These are phyloP conservation scores for Sipha flava DNA, from an alignment of 1,140 invertebrate genomes.

Conservation along the genomic window DNA sequence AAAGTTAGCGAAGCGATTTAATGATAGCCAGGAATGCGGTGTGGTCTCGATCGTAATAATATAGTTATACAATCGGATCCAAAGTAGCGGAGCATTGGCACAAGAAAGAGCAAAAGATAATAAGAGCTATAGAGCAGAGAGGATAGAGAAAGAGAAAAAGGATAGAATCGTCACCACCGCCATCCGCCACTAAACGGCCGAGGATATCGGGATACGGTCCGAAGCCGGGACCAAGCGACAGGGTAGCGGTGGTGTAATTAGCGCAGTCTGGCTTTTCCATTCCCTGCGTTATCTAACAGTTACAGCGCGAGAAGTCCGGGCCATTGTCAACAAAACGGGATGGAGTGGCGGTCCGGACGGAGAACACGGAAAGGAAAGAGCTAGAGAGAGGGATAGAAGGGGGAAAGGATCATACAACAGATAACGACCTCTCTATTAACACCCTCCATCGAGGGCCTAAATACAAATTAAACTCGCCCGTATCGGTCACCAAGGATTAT, in stretches of 20 bases:
- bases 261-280: slow-evolving; percentile 24
- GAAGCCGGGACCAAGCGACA: neutral
- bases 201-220: slow-evolving; percentile 26
- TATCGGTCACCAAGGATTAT: slow-evolving; percentile 32
- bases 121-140: neutral
- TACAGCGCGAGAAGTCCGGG: slow-evolving; percentile 24
- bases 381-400: too few species aligned
- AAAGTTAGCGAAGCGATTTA: slow-evolving; percentile 3
- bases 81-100: neutral
- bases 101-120: neutral
- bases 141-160: neutral
- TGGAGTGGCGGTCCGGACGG: neutral
- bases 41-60: neutral
- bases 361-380: neutral
- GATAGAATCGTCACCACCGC: too few species aligned
- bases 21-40: neutral
- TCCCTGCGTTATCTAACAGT: slow-evolving; percentile 20
- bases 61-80: slow-evolving; percentile 15
- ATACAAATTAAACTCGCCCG: slow-evolving; percentile 32
- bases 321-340: slow-evolving; percentile 21
- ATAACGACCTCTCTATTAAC: slow-evolving; percentile 33
- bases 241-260: neutral
- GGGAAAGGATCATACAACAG: slow-evolving; percentile 28
- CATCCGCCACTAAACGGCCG: slow-evolving; percentile 8
- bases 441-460: slow-evolving; percentile 30